Base-by-base conservation (phyloP, 2,888 invertebrate species). In the Chymomyza amoena region DNA sequence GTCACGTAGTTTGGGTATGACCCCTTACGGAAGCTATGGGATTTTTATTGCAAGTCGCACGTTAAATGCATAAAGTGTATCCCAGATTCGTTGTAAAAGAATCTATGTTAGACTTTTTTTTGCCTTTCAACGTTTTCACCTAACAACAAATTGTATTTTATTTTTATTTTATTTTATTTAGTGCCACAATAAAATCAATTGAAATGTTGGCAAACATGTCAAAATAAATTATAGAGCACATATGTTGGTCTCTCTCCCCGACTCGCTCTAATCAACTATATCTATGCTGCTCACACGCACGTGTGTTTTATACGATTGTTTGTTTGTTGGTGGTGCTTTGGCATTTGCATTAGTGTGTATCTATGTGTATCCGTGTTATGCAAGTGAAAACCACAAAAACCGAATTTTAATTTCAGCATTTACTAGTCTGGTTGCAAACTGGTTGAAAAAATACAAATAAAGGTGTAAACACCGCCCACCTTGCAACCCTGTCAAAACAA, bases 141-240 rank as follows among this genome's bases (percentile, higher is more conserved):
- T 45, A 45, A 45, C 39, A 45, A 45, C 39, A 45, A 45, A 45
- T 45, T 45, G 39, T 69, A 52, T 62, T 63, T 65, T 61, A 50
- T 73, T 71, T 78, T 72, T 69, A 63, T 72, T 25, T 61, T 52
- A 67, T 64, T 70, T 66, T 66, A 18, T 59, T 60, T 73, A 73
- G 69, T 70, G 71, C 70, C 78, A 90, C 90, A 90, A 91, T 89
- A 76, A 85, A 90, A 88, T 89, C 91, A 91, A 91, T 90, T 90
- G 89, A 90, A 90, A 90, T 91, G 91, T 91, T 91, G 88, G 89
- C 86, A 90, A 91, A 91, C 91, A 91, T 91, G 91, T 90, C 91
- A 91, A 89, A 89, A 86, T 88, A 90, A 90, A 91, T 91, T 91
- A 90, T 87, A 88, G 68, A 72, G 75, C 73, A 72, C 75, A 72